Conservation (phyloP, 1,140 invertebrate genomes). For the Trichonephila inaurata region DNA sequence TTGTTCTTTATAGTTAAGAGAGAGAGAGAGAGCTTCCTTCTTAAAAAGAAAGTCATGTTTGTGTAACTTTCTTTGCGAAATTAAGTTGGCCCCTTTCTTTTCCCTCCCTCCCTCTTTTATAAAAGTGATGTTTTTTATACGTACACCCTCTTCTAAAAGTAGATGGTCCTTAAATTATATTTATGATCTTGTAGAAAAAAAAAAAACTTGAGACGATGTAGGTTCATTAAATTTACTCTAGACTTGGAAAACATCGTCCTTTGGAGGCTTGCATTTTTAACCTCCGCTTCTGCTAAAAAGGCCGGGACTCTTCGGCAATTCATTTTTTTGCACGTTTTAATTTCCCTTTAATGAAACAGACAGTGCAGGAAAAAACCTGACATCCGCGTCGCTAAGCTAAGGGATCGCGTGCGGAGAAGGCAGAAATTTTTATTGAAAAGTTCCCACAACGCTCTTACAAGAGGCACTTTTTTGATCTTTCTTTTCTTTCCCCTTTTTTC, state of each 20-base stretch:
- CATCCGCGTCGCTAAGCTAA: conserved; percentile 71
- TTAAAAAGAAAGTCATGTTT: conserved; percentile 69
- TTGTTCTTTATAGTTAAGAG: background rate
- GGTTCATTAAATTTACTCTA: conserved; percentile 62
- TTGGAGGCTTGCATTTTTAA: background rate
- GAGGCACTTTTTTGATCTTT: background rate
- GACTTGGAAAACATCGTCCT: conserved; percentile 12
- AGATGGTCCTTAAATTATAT: conserved; percentile 44
- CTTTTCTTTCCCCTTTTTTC: background rate
- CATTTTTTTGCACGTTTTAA: conserved; percentile 58
- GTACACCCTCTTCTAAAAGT: background rate
- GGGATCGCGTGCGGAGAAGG: conserved; percentile 57
- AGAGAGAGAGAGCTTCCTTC: background rate
- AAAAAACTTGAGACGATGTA: background rate
- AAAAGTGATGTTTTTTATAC: background rate
- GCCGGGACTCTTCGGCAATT: background rate
- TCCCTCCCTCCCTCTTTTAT: background rate
- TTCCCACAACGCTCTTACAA: conserved; percentile 37
- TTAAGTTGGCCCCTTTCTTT: conserved; percentile 3
- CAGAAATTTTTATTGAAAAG: conserved; percentile 73
- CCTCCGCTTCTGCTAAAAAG: background rate
- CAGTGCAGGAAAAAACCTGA: conserved; percentile 39
- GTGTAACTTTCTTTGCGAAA: conserved; percentile 45
- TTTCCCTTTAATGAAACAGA: conserved; percentile 74
- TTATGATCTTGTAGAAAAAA: background rate